phyloP scores from a whole-genome alignment of 2,113 vertebrate genomes.

The Nematolebias whitei region DNA sequence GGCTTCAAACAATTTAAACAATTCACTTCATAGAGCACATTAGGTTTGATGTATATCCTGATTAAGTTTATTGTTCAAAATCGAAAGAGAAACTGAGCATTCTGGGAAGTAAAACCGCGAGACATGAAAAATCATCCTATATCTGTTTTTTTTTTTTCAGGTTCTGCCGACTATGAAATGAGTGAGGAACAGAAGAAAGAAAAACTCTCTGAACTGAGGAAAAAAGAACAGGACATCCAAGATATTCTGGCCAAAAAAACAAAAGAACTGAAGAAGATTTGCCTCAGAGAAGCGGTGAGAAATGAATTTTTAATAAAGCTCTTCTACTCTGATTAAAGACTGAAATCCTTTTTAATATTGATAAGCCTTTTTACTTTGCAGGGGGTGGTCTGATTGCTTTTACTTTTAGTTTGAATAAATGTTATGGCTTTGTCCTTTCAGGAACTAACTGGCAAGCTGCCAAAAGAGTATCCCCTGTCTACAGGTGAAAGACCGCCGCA shows the following conservation, averaged over 20 bases:
- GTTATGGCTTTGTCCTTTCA: slow-evolving; percentile 59
- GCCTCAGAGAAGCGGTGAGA: slow-evolving; percentile 93
- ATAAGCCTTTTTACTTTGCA: slow-evolving; percentile 7
- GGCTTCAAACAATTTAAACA: slow-evolving; percentile 2
- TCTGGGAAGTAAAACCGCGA: too few species aligned
- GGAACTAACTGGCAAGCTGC: slow-evolving; percentile 94
- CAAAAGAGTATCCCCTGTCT: slow-evolving; percentile 91
- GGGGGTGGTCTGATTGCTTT: not conserved
- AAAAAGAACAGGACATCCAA: slow-evolving; percentile 90
- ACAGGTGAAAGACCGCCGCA: slow-evolving; percentile 90
- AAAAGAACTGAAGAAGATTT: slow-evolving; percentile 94
- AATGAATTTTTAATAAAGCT: slow-evolving; percentile 10
- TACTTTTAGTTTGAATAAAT: slow-evolving; percentile 7
- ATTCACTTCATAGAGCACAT: not conserved
- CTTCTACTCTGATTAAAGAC: not conserved
- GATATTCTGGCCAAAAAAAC: slow-evolving; percentile 90
- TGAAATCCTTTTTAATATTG: slow-evolving; percentile 29
- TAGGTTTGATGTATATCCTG: not conserved
- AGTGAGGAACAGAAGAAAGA: slow-evolving; percentile 94
- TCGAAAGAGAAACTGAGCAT: too few species aligned
- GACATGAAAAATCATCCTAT: too few species aligned
- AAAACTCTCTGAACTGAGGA: slow-evolving; percentile 91
- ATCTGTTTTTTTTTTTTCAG: slow-evolving; percentile 62
- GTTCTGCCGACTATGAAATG: slow-evolving; percentile 93
- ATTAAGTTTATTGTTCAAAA: not conserved